phyloP scores from a whole-genome alignment of 2,888 invertebrate species.

The Ormyrus rosae region DNA sequence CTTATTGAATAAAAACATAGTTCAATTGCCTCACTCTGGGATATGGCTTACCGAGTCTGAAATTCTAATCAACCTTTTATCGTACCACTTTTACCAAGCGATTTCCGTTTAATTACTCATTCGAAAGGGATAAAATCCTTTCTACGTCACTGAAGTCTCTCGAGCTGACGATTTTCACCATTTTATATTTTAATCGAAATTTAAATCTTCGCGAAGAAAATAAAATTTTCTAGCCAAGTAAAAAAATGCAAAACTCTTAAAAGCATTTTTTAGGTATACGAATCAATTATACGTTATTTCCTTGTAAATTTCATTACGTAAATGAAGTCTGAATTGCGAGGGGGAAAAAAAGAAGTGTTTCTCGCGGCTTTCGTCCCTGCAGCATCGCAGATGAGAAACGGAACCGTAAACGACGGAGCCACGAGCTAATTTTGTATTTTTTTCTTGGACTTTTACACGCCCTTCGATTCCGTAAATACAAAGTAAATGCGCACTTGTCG shows the following conservation, averaged over 20 bases:
- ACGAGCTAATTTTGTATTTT: neutral
- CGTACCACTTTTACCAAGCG: conserved; percentile 22
- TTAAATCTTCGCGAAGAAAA: no score
- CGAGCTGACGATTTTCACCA: neutral
- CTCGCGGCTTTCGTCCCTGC: no score
- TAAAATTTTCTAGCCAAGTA: no score
- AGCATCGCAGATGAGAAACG: no score
- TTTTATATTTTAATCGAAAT: no score
- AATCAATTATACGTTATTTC: no score
- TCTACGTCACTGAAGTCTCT: neutral
- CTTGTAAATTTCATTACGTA: no score
- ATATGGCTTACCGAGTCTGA: conserved; percentile 17
- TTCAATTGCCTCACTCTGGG: neutral
- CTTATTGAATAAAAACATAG: conserved; percentile 9
- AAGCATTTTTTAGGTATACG: no score
- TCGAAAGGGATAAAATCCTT: conserved; percentile 23
- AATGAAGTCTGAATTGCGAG: no score
- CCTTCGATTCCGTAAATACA: neutral
- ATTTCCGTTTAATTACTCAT: conserved; percentile 47
- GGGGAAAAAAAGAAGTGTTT: no score
- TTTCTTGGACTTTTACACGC: conserved; percentile 15
- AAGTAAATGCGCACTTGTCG: neutral
- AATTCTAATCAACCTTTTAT: conserved; percentile 48
- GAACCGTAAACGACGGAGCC: no score
- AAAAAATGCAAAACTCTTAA: no score